Conservation (phyloP, 2,888 invertebrate genomes). For the Apotomis betuletana region DNA sequence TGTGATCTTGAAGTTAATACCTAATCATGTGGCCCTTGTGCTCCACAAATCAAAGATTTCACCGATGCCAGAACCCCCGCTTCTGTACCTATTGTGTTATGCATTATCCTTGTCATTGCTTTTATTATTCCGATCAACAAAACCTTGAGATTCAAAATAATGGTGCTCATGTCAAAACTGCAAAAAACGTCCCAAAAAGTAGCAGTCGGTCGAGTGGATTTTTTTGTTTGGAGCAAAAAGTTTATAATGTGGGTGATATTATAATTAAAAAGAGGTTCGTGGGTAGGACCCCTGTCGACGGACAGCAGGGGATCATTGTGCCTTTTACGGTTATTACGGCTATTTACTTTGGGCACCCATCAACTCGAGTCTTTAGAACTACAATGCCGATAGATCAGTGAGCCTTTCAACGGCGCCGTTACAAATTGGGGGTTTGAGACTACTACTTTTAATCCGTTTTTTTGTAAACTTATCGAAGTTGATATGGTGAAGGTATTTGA, state of each 20-base stretch:
- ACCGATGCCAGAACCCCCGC: constrained; percentile 39
- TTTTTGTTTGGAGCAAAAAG: constrained; percentile 62
- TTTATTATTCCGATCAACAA: constrained; percentile 40
- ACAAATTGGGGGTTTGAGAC: constrained; percentile 31
- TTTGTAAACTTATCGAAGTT: constrained; percentile 5
- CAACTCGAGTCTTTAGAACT: constrained; percentile 63
- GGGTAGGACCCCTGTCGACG: constrained; percentile 71
- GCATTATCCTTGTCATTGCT: constrained; percentile 40
- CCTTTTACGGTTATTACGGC: constrained; percentile 73
- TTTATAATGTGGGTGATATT: constrained; percentile 82
- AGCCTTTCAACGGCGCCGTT: constrained; percentile 41
- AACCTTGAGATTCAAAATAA: constrained; percentile 42
- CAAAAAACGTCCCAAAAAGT: constrained; percentile 59
- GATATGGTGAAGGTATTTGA: not conserved
- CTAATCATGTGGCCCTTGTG: constrained; percentile 18
- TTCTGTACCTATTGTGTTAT: constrained; percentile 38
- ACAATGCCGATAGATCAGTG: constrained; percentile 53
- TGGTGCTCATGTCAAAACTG: constrained; percentile 46
- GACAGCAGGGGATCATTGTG: constrained; percentile 76
- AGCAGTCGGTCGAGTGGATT: constrained; percentile 56
- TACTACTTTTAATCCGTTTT: constrained; percentile 32
- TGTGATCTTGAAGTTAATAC: not conserved
- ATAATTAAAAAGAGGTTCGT: constrained; percentile 77
- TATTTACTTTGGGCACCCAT: constrained; percentile 79
- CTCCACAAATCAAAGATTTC: constrained; percentile 35